Conservation (phyloP, 2,797 vertebrate species). For the Parambassis ranga region DNA sequence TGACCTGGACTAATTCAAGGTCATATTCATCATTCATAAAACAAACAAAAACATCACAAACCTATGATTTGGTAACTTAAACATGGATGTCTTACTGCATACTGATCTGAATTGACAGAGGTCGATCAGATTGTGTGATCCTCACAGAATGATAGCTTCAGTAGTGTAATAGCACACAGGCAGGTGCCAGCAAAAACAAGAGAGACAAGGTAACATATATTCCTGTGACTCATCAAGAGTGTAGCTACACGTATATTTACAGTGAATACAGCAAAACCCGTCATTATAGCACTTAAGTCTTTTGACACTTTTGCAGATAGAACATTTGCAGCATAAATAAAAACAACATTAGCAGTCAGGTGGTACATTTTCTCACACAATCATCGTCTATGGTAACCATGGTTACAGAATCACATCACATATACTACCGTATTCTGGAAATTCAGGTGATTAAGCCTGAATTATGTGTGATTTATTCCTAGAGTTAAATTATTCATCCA, state of each 20-base stretch:
- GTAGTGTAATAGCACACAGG: conserved; percentile 6
- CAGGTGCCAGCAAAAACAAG: too few relatives aligned
- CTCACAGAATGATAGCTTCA: neutral
- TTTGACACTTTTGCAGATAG: neutral
- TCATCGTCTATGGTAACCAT: neutral
- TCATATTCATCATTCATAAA: too few relatives aligned
- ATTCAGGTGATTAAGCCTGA: conserved; percentile 23
- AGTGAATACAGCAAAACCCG: neutral
- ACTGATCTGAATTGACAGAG: neutral
- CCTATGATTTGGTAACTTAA: neutral
- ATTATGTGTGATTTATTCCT: conserved; percentile 30
- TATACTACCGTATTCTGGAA: neutral
- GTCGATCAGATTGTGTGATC: neutral
- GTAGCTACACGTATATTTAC: neutral
- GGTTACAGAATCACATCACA: neutral
- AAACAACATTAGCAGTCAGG: neutral
- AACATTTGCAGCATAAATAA: conserved; percentile 4
- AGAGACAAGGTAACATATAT: too few relatives aligned
- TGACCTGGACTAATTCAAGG: too few relatives aligned
- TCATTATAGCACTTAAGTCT: neutral
- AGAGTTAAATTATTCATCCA: conserved; percentile 62
- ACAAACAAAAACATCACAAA: too few relatives aligned
- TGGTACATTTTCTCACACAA: neutral
- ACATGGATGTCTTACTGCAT: neutral
- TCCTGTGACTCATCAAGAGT: neutral